phyloP scores from a whole-genome alignment of 2,888 invertebrate genomes.

The Chrysodeixis includens region DNA sequence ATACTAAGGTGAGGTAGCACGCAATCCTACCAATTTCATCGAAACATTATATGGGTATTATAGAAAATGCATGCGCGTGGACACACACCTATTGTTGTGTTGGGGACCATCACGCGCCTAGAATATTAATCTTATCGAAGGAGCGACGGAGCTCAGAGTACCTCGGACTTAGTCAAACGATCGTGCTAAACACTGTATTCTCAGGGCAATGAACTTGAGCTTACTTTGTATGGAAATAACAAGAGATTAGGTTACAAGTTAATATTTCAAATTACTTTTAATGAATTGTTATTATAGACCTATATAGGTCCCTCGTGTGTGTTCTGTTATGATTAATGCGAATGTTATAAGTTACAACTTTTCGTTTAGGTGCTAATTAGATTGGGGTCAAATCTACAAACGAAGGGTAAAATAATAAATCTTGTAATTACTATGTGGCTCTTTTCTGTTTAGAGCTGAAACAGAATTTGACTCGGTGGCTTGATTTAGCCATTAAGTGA shows the following conservation, averaged over 20 bases:
- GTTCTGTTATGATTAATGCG: background rate
- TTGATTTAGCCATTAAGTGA: too few species aligned
- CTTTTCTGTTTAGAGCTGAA: background rate
- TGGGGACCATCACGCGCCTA: slow-evolving; percentile 79
- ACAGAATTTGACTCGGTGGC: too few species aligned
- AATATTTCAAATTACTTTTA: slow-evolving; percentile 42
- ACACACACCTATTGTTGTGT: slow-evolving; percentile 82
- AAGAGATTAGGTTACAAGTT: slow-evolving; percentile 38
- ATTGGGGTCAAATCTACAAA: slow-evolving; percentile 1
- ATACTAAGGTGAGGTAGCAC: slow-evolving; percentile 80
- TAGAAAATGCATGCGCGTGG: slow-evolving; percentile 87
- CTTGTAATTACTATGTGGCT: background rate
- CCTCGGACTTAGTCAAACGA: slow-evolving; percentile 68
- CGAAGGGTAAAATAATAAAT: background rate
- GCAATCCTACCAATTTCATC: slow-evolving; percentile 83
- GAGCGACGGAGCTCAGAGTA: slow-evolving; percentile 69
- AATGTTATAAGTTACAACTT: too few species aligned
- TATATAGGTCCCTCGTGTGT: background rate
- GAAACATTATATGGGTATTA: slow-evolving; percentile 88
- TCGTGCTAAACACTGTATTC: slow-evolving; percentile 69
- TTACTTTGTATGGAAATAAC: slow-evolving; percentile 57
- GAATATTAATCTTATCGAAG: slow-evolving; percentile 87
- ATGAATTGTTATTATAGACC: background rate
- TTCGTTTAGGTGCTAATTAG: background rate
- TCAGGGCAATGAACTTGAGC: slow-evolving; percentile 79